phyloP scores from a whole-genome alignment of 2,797 vertebrate genomes.

The Melanotaenia pygmaea region DNA sequence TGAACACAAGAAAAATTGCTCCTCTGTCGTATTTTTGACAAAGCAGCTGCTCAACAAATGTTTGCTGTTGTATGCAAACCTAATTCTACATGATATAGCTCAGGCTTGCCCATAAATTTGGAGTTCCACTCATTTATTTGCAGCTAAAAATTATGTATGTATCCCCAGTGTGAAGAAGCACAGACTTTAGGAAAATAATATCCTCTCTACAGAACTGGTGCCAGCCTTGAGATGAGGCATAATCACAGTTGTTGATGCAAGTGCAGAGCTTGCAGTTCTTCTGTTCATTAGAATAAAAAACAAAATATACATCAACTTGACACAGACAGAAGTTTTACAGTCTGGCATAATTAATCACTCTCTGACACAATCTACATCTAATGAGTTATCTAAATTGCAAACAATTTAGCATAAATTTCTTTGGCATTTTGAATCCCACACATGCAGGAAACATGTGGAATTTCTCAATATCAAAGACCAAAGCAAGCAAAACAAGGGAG shows the following conservation, averaged over 20 bases:
- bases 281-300: conserved; percentile 78
- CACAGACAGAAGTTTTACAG: conserved; percentile 82
- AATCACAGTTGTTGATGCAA: conserved; percentile 68
- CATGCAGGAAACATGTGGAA: conserved; percentile 47
- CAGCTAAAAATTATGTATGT: conserved; percentile 28
- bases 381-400: conserved; percentile 80
- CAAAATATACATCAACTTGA: conserved; percentile 83
- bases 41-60: not conserved
- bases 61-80: not conserved
- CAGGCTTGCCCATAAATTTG: conserved; percentile 1
- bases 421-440: conserved; percentile 56
- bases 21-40: not conserved
- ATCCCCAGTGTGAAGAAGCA: conserved; percentile 24
- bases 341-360: conserved; percentile 83
- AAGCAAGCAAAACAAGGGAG: conserved; percentile 1
- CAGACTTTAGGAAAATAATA: conserved; percentile 46
- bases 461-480: conserved; percentile 24
- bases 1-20: not conserved
- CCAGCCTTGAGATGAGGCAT: conserved; percentile 62
- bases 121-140: conserved; percentile 4
- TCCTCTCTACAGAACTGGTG: conserved; percentile 42
- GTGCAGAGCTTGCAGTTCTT: conserved; percentile 64
- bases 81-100: not conserved
- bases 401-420: conserved; percentile 73
- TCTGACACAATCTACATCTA: conserved; percentile 75